These are phyloP conservation scores for Drosophila erecta DNA, from an alignment of 1,140 invertebrate species.

Conservation along the genomic window DNA sequence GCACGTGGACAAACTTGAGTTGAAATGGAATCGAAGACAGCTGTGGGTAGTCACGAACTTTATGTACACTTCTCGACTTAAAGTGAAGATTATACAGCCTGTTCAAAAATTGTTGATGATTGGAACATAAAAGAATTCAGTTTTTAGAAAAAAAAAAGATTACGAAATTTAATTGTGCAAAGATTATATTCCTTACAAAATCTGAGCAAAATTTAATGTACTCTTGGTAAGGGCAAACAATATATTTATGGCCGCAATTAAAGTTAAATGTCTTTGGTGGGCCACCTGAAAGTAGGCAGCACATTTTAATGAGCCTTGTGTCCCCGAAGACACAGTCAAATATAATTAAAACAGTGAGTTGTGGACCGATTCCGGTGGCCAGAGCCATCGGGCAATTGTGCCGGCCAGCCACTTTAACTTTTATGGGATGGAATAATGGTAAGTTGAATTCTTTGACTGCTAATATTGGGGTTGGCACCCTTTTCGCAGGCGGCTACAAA, in stretches of 20 bases:
- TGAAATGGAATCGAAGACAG: slow-evolving; percentile 18
- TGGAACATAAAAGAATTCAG: too few species aligned
- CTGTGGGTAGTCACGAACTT: neutral
- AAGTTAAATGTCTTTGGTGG: slow-evolving; percentile 61
- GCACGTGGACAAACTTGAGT: slow-evolving; percentile 63
- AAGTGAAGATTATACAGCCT: neutral
- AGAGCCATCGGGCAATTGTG: slow-evolving; percentile 7
- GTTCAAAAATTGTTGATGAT: too few species aligned
- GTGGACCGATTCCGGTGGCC: slow-evolving; percentile 7
- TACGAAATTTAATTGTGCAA: too few species aligned
- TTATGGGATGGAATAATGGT: slow-evolving; percentile 35
- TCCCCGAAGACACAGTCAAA: slow-evolving; percentile 43
- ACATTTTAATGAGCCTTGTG: slow-evolving; percentile 63
- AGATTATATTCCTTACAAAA: too few species aligned
- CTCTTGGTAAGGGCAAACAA: neutral
- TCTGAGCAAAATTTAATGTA: neutral
- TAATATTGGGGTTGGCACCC: slow-evolving; percentile 24
- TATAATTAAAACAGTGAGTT: slow-evolving; percentile 70
- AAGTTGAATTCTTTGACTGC: slow-evolving; percentile 1
- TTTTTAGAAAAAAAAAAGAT: too few species aligned
- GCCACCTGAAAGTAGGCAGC: slow-evolving; percentile 58
- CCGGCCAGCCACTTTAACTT: slow-evolving; percentile 12
- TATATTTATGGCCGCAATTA: slow-evolving; percentile 73
- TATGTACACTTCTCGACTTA: slow-evolving; percentile 5
- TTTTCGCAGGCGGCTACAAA: slow-evolving; percentile 4